Evolutionary conservation across 2,113 vertebrate genomes (phyloP), one percentile per base, ranked within the genome.

Genomic region (Callionymus lyra): DNA sequence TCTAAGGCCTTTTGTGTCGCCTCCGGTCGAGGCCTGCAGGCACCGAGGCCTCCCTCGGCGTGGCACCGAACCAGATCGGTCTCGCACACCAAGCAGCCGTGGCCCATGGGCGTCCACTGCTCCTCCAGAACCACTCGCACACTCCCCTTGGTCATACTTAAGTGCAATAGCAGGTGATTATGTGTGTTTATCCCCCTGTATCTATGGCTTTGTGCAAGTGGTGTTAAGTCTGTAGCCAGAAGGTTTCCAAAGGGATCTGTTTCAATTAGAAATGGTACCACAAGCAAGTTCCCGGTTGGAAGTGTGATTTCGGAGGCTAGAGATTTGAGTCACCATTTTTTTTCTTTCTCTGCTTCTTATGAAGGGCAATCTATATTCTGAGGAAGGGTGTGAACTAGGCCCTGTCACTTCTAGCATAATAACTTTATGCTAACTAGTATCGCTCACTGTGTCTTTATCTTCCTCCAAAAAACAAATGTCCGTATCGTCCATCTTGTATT

Each of bases 11-110:
- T 59, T 53, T 49, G n/a, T 59, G 55, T 41, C 63, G 70, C 79
- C 71, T 68, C 44, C 17, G 64, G 76, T 60, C 71, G 65, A 39
- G 66, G 74, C 79, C 57, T 27, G 21, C 60, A 1, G 71, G 76
- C 68, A 54, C 41, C 34, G 36, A 67, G 73, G 68, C 68, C 64
- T 63, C 64, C 59, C 62, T 53, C 54, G 6, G 53, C 59, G 67
- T 77, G 74, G 74, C 74, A 72, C 47, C 55, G 50, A 32, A 68
- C 69, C 76, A 81, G 71, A 79, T 79, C 69, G 39, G 63, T 67
- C 70, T 61, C 57, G 69, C 38, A 69, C 70, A 73, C 68, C 66
- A n/a, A 73, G 48, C 79, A 71, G 62, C 66, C 67, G 62, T 73
- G 56, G 72, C 77, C 67, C 64, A 66, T 59, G 66, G 73, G 73